Percentiles rank a stretch among this genome's conserved stretches.
Evolutionary conservation across 2,888 invertebrate species (phyloP).

Genomic region (Oconnorella tubifera): DNA sequence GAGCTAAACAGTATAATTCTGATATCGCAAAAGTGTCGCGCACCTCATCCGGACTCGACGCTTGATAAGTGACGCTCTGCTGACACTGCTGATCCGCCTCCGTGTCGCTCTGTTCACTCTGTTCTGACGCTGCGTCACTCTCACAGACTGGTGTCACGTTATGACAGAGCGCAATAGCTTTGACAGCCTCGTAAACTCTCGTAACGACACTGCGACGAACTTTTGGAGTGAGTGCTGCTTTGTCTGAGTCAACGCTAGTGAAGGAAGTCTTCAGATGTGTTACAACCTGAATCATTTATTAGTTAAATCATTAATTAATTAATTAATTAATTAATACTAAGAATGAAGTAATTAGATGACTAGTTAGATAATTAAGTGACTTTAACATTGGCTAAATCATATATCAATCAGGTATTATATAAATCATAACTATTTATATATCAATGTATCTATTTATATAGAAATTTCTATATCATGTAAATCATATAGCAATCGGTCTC

Average conservation of each 20-base stretch:
- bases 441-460: too few species aligned
- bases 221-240: conserved; percentile 37
- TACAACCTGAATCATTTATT: conserved; percentile 56
- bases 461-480: too few species aligned
- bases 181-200: conserved; percentile 61
- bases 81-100: conserved; percentile 52
- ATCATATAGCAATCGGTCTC: too few species aligned
- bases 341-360: too few species aligned
- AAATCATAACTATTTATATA: too few species aligned
- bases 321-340: too few species aligned
- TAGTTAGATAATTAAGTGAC: too few species aligned
- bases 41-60: conserved; percentile 75
- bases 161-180: conserved; percentile 90
- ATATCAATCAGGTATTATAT: too few species aligned
- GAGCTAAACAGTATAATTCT: too few species aligned
- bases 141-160: conserved; percentile 98
- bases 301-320: too few species aligned
- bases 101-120: conserved; percentile 37
- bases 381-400: too few species aligned
- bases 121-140: conserved; percentile 39
- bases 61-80: conserved; percentile 63
- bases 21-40: conserved; percentile 45
- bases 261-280: conserved; percentile 59
- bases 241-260: not conserved
- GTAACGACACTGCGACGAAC: conserved; percentile 69